A percentile compares a stretch with the other conserved stretches of the same genome.
phyloP scores from a whole-genome alignment of 64 coral and sea anemone genomes.

The Actinia tenebrosa region DNA sequence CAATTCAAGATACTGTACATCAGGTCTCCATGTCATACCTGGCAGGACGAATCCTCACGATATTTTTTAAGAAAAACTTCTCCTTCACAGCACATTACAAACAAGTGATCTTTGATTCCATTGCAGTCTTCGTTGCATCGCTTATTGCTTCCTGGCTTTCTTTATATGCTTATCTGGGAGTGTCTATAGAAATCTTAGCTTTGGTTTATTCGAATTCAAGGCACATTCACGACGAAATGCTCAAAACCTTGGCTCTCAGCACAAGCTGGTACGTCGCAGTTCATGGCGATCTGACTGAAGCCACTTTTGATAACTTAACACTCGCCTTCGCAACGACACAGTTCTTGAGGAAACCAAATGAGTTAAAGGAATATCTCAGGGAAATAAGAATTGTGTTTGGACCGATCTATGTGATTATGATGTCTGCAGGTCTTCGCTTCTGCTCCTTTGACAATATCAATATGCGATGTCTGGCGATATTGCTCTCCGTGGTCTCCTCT shows the following conservation, averaged over 20 bases:
- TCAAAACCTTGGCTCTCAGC: slow-evolving; percentile 13
- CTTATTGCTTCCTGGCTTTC: neutral
- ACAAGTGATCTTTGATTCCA: neutral
- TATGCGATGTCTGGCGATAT: neutral
- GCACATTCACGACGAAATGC: neutral
- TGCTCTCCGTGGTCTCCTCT: neutral
- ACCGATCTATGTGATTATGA: slow-evolving; percentile 34
- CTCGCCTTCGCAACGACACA: slow-evolving; percentile 38
- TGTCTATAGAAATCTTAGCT: neutral
- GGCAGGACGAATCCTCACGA: slow-evolving; percentile 28
- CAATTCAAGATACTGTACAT: neutral
- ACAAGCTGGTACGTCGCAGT: slow-evolving; percentile 3
- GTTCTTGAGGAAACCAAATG: slow-evolving; percentile 31
- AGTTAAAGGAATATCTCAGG: slow-evolving; percentile 15
- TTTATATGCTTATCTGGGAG: neutral
- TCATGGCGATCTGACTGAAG: slow-evolving; percentile 18
- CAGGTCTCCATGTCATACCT: slow-evolving; percentile 7
- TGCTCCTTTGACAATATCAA: neutral
- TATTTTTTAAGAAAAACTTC: slow-evolving; percentile 47
- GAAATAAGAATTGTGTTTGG: slow-evolving; percentile 43
- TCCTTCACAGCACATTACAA: slow-evolving; percentile 14
- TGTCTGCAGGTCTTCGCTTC: slow-evolving; percentile 11
- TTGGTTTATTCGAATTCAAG: neutral
- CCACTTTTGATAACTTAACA: slow-evolving; percentile 1
- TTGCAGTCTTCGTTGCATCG: neutral